Conservation (phyloP, 2,797 vertebrate species). For the Phataginus tricuspis region DNA sequence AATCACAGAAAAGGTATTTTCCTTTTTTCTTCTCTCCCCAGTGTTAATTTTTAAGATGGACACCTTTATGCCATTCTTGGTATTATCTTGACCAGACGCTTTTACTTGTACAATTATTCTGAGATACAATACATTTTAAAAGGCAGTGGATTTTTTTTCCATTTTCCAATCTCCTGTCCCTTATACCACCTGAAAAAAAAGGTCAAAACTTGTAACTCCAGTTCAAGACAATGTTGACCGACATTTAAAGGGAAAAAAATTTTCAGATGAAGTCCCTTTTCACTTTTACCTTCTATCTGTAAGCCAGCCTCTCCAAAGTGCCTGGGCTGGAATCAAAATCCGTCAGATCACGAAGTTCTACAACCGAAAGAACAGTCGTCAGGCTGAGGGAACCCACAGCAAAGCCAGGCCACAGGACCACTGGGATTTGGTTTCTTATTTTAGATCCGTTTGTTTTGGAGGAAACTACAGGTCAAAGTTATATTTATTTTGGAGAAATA, state of each 20-base stretch:
- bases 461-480: not conserved
- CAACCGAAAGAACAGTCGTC: not conserved
- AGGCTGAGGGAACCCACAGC: not conserved
- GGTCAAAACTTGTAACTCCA: not conserved
- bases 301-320: conserved; percentile 85
- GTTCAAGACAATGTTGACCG: not conserved
- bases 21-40: too few relatives aligned
- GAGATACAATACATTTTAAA: not conserved
- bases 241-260: not conserved
- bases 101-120: not conserved
- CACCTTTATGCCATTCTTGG: not conserved
- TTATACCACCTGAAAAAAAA: not conserved
- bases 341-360: conserved; percentile 78
- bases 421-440: not conserved
- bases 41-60: not conserved
- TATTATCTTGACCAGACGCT: not conserved
- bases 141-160: not conserved
- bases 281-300: conserved; percentile 88
- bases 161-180: not conserved
- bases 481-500: not conserved
- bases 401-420: not conserved
- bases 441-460: not conserved
- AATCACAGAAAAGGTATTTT: not conserved
- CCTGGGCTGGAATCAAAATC: conserved; percentile 70
- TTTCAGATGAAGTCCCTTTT: too few relatives aligned